These are phyloP conservation scores for Halictus ligatus DNA, from an alignment of 2,888 invertebrate genomes.

Conservation along the genomic window DNA sequence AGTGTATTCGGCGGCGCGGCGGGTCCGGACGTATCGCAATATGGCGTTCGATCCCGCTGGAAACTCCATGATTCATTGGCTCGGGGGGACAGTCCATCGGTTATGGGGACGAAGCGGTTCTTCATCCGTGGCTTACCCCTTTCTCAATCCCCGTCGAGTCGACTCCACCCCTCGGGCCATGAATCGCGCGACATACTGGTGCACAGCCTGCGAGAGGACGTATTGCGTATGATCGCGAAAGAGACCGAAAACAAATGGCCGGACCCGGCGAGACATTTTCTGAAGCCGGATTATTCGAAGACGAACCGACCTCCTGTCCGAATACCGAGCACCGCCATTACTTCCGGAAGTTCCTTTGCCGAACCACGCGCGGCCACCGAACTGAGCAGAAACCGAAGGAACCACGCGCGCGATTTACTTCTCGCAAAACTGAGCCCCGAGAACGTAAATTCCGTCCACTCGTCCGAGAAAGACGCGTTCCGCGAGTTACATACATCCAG, in stretches of 20 bases:
- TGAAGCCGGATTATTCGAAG: slow-evolving; percentile 57
- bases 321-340: slow-evolving; percentile 42
- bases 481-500: no score
- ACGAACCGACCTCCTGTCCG: slow-evolving; percentile 39
- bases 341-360: slow-evolving; percentile 25
- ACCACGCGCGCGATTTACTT: neutral
- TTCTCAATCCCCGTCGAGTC: slow-evolving; percentile 38
- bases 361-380: slow-evolving; percentile 35
- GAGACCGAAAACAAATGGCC: slow-evolving; percentile 70
- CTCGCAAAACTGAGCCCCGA: slow-evolving; percentile 16
- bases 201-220: slow-evolving; percentile 65
- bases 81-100: slow-evolving; percentile 73
- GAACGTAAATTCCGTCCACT: slow-evolving; percentile 18
- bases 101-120: slow-evolving; percentile 73
- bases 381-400: slow-evolving; percentile 4
- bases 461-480: neutral
- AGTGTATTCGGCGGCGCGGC: slow-evolving; percentile 41
- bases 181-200: slow-evolving; percentile 59
- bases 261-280: slow-evolving; percentile 54
- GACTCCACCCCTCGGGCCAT: slow-evolving; percentile 51
- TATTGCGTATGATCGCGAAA: slow-evolving; percentile 70
- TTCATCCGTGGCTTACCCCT: slow-evolving; percentile 64
- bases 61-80: slow-evolving; percentile 75
- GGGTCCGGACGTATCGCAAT: slow-evolving; percentile 57
- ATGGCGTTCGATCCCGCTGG: slow-evolving; percentile 61